Evolutionary conservation across 2,888 invertebrate genomes (phyloP), one percentile per base, ranked within the genome.

Genomic region (Caenorhabditis sp.): DNA sequence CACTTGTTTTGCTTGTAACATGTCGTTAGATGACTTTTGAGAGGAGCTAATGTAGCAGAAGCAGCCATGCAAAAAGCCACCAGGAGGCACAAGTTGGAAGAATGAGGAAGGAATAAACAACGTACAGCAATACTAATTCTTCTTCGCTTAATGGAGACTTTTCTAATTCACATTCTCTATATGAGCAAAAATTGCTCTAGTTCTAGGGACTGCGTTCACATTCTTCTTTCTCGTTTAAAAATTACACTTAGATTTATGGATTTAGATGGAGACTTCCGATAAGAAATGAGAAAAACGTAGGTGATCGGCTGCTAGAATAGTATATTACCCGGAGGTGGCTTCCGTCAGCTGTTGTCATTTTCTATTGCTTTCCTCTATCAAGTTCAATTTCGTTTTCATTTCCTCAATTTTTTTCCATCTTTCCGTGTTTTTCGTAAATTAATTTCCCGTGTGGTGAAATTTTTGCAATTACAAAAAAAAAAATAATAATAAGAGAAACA

Each of bases 1-100:
- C 32, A 76, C 61, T 76, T 67, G 76, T 67, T 67, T 76, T 76
- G 61, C 76, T 67, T 76, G 76, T 76, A 53, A 76, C 76, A 67
- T 74, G 47, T 44, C 56, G 71, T 62, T 72, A 47, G 47, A 72
- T 72, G 67, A 76, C 76, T 76, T 76, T 76, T 76, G 61, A 61
- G 60, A 76, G 61, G 60, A 76, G 61, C 67, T 67, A 76, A 67
- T 76, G 76, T 76, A 76, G 67, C 76, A 76, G 60, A 67, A 76
- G 61, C 50, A 44, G 51, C 55, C 62, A 47, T 28, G 64, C 70
- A 61, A 58, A 72, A 72, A 65, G 61, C 70, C 28, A 69, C 22
- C 44, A 65, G 50, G 50, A 35, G 58, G 40, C 56, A 51, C 50
- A 32, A 53, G 15, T 4, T 24, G 6, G 40, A 32, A 32, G 40